Conservation (phyloP, 2,797 vertebrate species). For the Phrynocephalus guinanensis region DNA sequence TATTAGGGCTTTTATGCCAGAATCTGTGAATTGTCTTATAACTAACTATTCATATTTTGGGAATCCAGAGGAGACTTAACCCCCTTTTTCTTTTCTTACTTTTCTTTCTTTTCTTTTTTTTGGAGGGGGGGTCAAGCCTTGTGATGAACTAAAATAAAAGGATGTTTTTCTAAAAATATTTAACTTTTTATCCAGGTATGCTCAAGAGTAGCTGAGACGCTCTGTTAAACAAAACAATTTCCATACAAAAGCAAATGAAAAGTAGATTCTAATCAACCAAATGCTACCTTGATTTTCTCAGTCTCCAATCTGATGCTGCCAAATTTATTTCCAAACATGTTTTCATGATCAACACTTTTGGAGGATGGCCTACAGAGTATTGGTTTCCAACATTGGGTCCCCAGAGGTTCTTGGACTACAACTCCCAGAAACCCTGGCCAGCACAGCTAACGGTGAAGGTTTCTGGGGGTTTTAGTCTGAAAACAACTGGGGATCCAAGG, state of each 20-base stretch:
- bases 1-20: neutral
- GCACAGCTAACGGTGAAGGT: no score
- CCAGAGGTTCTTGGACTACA: no score
- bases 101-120: neutral
- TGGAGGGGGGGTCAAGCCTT: neutral
- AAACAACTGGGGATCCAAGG: no score
- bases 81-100: neutral
- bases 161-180: conserved; percentile 2
- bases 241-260: no score
- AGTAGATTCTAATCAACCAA: neutral
- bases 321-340: neutral
- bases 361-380: no score
- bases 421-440: no score
- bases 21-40: conserved; percentile 14
- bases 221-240: neutral
- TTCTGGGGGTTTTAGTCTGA: no score
- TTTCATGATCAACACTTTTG: neutral
- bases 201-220: neutral
- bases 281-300: neutral
- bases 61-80: neutral
- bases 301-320: neutral
- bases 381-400: no score
- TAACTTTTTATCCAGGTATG: neutral
- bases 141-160: neutral
- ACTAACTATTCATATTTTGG: neutral